These are phyloP conservation scores for Prinia subflava DNA, from an alignment of 2,113 vertebrate genomes.

Conservation along the genomic window DNA sequence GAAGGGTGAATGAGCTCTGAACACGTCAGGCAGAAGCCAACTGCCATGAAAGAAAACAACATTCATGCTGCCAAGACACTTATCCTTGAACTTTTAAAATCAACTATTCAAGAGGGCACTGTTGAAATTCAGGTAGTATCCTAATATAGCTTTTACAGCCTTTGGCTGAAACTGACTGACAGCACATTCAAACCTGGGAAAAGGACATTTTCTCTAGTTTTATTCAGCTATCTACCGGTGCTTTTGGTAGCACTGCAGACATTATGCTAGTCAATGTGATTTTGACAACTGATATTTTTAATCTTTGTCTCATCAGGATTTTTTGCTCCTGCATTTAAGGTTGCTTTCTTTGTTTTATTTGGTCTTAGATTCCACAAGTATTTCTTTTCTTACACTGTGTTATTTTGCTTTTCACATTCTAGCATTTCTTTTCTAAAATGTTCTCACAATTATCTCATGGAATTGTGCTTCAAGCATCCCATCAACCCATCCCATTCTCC, in stretches of 20 bases:
- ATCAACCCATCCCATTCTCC: not conserved
- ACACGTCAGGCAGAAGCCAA: not conserved
- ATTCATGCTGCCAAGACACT: not conserved
- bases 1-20: not conserved
- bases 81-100: not conserved
- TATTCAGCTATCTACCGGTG: rapidly evolving
- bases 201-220: not conserved
- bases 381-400: not conserved
- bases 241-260: not conserved
- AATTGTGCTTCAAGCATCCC: not conserved
- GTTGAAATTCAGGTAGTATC: not conserved
- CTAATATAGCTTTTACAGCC: not conserved
- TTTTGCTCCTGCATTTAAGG: not conserved
- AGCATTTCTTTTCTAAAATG: not conserved
- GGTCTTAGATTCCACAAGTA: not conserved
- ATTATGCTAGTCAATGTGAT: not conserved
- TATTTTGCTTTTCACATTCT: not conserved
- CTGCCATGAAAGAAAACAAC: not conserved
- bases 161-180: not conserved
- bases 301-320: not conserved
- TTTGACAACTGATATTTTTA: not conserved
- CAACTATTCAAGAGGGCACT: not conserved
- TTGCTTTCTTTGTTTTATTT: not conserved
- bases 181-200: not conserved
- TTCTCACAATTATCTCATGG: not conserved